phyloP scores from a whole-genome alignment of 2,797 vertebrate genomes.

The Sebastes oblongus region DNA sequence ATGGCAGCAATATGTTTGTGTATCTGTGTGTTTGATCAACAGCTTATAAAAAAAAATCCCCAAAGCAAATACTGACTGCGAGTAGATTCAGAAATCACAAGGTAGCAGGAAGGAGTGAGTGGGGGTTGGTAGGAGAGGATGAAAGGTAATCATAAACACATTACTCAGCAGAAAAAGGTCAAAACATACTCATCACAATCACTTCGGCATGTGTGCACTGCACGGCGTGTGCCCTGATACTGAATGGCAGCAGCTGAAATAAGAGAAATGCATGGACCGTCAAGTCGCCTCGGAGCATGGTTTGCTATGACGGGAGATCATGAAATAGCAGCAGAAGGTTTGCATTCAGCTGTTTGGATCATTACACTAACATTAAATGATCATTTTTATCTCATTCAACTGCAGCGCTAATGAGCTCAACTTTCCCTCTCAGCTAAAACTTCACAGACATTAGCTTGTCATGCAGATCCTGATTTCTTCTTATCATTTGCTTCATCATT shows the following conservation, averaged over 20 bases:
- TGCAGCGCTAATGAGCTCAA: slow-evolving; percentile 27
- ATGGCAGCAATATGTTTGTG: slow-evolving; percentile 6
- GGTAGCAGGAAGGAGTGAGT: slow-evolving; percentile 7
- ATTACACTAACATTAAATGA: slow-evolving; percentile 52
- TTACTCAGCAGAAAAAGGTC: slow-evolving; percentile 29
- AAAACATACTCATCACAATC: slow-evolving; percentile 37
- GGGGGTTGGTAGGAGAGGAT: not conserved
- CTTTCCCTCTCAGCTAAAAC: slow-evolving; percentile 44
- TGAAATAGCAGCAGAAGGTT: slow-evolving; percentile 18
- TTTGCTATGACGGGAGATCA: slow-evolving; percentile 24
- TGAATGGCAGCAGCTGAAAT: slow-evolving; percentile 4
- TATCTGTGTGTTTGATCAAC: slow-evolving; percentile 35
- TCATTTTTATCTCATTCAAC: slow-evolving; percentile 51
- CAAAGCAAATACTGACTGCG: slow-evolving; percentile 43
- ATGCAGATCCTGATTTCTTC: not conserved
- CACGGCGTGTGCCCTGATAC: slow-evolving; percentile 30
- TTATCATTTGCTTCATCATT: slow-evolving; percentile 25
- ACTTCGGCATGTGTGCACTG: slow-evolving; percentile 51
- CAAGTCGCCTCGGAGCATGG: slow-evolving; percentile 51
- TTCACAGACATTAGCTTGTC: slow-evolving; percentile 30
- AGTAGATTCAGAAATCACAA: slow-evolving; percentile 36
- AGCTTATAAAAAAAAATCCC: slow-evolving; percentile 48
- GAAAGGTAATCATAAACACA: slow-evolving; percentile 29
- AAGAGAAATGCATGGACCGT: slow-evolving; percentile 49
- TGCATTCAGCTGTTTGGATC: slow-evolving; percentile 43